Evolutionary conservation across 2,888 invertebrate genomes (phyloP), one percentile per base, ranked within the genome.

Genomic region (Cremastinae sp.): DNA sequence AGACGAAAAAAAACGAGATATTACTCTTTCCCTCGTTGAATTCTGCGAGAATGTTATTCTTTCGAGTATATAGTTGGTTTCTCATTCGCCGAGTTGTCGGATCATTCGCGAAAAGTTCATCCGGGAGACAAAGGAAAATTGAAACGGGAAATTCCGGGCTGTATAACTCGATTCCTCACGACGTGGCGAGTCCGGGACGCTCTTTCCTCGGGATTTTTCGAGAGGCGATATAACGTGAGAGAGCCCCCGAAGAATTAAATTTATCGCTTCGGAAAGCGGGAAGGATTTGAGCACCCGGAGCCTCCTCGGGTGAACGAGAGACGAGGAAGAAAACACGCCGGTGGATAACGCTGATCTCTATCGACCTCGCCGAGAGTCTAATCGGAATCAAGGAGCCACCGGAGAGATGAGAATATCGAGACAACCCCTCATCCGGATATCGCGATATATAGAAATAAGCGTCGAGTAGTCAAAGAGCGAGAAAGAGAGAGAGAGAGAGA

Each of bases 311-410:
- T 2, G 22, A 18, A 22, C 2, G 16, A 41, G 34, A 14, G 8
- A n/a, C n/a, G 14, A 5, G n/a, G 43, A 8, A 38, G 34, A 54
- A 45, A 54, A 65, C 28, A 28, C 22, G 56, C 45, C 28, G 28
- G 36, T 51, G 28, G 47, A 14, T 53, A 16, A 53, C 51, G 68
- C 45, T 64, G 76, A 69, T 76, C 72, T n/a, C 47, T 68, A 69
- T 68, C 58, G 72, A 64, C 45, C 64, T 59, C 72, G 58, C 59
- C 64, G 56, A 59, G 64, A 73, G 53, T 68, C 59, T 76, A 76
- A 76, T 76, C 76, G 69, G 72, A 68, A 73, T 76, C 69, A 69
- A 53, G 68, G 68, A 72, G 68, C 58, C 76, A 58, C 62, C 56
- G 38, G 72, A 68, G 76, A 64, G 49, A 69, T 62, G 54, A 56